phyloP scores from a whole-genome alignment of 1,140 invertebrate species.

The Drosophila yakuba region DNA sequence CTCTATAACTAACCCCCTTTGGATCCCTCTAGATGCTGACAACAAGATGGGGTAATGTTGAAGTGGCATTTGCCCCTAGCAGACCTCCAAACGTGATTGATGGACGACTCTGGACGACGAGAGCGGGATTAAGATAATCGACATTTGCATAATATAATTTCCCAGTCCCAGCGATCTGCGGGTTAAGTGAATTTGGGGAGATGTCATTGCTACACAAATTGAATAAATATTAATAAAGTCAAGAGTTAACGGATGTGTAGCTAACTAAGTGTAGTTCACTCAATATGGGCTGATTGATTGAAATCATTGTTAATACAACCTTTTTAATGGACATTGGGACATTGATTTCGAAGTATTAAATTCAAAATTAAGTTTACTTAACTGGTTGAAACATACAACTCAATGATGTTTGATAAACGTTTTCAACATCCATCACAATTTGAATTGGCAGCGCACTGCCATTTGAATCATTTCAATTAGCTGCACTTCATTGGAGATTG shows the following conservation, averaged over 20 bases:
- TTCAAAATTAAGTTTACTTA: not conserved
- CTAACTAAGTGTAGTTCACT: conserved; percentile 1
- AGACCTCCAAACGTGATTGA: conserved; percentile 68
- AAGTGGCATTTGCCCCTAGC: conserved; percentile 56
- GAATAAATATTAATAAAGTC: conserved; percentile 47
- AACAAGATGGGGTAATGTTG: conserved; percentile 33
- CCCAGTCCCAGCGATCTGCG: conserved; percentile 18
- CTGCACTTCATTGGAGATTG: conserved; percentile 27
- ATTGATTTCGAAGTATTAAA: not conserved
- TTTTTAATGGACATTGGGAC: not conserved
- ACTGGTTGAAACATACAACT: too few species aligned
- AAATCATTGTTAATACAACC: not conserved
- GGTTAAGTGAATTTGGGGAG: conserved; percentile 28
- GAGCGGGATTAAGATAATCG: conserved; percentile 78
- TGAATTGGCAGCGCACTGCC: not conserved
- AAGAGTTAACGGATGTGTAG: conserved; percentile 7
- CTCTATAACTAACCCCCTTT: conserved; percentile 41
- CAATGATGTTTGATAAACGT: too few species aligned
- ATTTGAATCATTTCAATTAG: conserved; percentile 21
- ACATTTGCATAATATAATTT: conserved; percentile 73
- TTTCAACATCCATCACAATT: not conserved
- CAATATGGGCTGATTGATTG: conserved; percentile 8
- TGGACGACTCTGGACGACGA: conserved; percentile 47
- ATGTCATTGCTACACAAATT: conserved; percentile 10
- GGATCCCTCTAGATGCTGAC: conserved; percentile 1